phyloP scores from a whole-genome alignment of 2,113 vertebrate genomes.

The Echinops telfairi region DNA sequence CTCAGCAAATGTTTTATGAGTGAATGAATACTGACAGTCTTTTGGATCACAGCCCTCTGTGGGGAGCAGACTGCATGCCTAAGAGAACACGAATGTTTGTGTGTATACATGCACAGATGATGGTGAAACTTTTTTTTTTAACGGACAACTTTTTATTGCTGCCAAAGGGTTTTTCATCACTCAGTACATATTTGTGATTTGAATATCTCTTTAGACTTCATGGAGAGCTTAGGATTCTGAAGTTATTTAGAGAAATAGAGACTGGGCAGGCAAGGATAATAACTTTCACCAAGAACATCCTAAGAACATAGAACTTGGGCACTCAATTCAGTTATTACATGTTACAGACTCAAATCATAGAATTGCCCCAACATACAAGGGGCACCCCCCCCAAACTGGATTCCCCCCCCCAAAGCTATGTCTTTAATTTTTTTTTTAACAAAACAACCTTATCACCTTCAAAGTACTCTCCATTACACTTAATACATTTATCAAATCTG shows the following conservation, averaged over 20 bases:
- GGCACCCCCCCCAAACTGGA: too few species aligned
- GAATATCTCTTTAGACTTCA: conserved; percentile 87
- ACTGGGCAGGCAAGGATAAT: conserved; percentile 37
- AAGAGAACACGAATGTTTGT: too few species aligned
- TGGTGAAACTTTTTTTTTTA: too few species aligned
- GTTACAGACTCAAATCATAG: conserved; percentile 59
- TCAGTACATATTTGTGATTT: conserved; percentile 72
- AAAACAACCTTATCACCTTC: too few species aligned
- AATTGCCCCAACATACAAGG: background rate
- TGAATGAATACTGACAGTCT: background rate
- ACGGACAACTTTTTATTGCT: conserved; percentile 92
- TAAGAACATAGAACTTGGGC: conserved; percentile 79
- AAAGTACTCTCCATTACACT: too few species aligned
- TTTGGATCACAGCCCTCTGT: background rate
- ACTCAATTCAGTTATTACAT: conserved; percentile 67
- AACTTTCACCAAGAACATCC: conserved; percentile 55
- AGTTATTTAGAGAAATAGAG: conserved; percentile 80
- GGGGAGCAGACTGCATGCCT: background rate
- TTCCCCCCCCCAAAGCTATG: too few species aligned
- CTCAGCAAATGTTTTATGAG: background rate
- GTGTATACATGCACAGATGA: too few species aligned
- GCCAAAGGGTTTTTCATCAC: conserved; percentile 89
- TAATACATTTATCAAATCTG: too few species aligned
- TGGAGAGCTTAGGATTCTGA: conserved; percentile 85
- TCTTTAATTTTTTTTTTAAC: too few species aligned